Base-by-base conservation (phyloP, 2,113 vertebrate genomes). In the Eubucco bourcierii region DNA sequence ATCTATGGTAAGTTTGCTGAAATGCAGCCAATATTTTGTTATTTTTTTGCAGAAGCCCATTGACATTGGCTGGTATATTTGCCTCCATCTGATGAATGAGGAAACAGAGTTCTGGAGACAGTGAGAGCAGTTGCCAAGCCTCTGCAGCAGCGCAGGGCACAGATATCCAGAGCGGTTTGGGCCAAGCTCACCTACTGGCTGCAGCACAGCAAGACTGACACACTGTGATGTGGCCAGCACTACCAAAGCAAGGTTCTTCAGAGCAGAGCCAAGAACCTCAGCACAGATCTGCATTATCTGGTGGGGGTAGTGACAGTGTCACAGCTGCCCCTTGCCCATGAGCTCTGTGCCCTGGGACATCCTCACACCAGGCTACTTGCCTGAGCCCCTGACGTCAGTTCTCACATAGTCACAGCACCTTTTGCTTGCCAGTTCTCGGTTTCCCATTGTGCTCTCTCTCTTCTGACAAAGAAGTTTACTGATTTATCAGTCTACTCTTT, bases 231-330 rank as follows among this genome's bases (percentile, higher is more conserved):
- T 4, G 24, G 41, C 25, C 66, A 50, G 46, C 52, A n/a, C 73
- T 16, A 33, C 46, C n/a, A 15, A 8, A 15, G 41, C 24, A 76
- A 14, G 8, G 61, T 73, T 3, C 18, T 10, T n/a, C 50, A 61
- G 47, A 53, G 63, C 55, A 61, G 75, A 19, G 12, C 9, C 53
- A 29, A 15, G 24, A 13, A n/a, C 41, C 66, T 28, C 25, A 23
- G 66, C 34, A 29, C 34, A 29, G 77, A 59, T n/a, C 25, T 2
- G 0, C 28, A 0, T 1, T 12, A 19, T 10, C 21, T 17, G 9
- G 19, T 4, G 14, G 15, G 25, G 4, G 5, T 31, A 20, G 29
- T 5, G 23, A 16, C 31, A 6, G 13, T 28, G 78, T 56, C 74
- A 44, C 81, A 15, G 17, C 71, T 34, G 39, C 15, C 41, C 41